Conservation (phyloP, 1,140 invertebrate genomes). For the Leucophenga varia region DNA sequence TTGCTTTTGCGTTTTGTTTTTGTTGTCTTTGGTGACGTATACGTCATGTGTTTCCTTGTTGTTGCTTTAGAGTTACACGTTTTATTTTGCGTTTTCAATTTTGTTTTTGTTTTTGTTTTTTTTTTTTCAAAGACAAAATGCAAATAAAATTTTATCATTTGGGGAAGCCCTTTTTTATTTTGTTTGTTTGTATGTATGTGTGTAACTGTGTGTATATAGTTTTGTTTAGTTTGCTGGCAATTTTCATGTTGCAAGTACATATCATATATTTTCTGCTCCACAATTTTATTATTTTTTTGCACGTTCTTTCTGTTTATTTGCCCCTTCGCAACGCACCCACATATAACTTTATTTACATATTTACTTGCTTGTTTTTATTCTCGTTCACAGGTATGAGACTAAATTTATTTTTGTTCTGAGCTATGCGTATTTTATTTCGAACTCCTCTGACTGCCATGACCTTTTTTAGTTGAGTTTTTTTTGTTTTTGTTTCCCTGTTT, state of each 20-base stretch:
- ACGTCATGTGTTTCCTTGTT: too few species aligned
- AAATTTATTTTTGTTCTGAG: too few species aligned
- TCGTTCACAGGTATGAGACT: conserved; percentile 41
- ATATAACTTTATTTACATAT: too few species aligned
- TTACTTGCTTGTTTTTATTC: too few species aligned
- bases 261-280: conserved; percentile 9
- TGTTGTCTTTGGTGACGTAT: conserved; percentile 22
- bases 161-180: conserved; percentile 44
- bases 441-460: conserved; percentile 31
- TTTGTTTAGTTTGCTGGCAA: conserved; percentile 26
- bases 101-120: conserved; percentile 9
- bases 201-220: neutral
- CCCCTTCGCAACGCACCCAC: too few species aligned
- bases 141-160: conserved; percentile 53
- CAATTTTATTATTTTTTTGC: conserved; percentile 41
- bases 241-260: conserved; percentile 8
- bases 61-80: too few species aligned
- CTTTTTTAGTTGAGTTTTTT: too few species aligned
- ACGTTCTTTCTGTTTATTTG: conserved; percentile 17
- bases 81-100: neutral
- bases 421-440: conserved; percentile 12
- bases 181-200: conserved; percentile 22
- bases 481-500: too few species aligned
- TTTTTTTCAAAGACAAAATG: conserved; percentile 22
- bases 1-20: conserved; percentile 36